phyloP scores from a whole-genome alignment of 2,797 vertebrate species.

The Mus caroli region DNA sequence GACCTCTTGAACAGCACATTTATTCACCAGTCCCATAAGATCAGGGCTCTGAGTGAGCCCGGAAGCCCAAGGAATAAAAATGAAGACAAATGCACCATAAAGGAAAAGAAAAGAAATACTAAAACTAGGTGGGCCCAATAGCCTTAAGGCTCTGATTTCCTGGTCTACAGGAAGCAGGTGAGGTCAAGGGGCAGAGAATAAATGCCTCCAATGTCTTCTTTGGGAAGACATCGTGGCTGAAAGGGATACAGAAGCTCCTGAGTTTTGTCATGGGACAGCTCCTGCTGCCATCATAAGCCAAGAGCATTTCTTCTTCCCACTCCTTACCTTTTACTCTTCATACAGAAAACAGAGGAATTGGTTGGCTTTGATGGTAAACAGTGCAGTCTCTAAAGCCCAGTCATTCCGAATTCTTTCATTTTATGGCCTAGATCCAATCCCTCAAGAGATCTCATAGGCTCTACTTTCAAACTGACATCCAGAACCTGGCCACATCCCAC shows the following conservation, averaged over 20 bases:
- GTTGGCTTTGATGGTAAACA: background rate
- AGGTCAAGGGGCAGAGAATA: background rate
- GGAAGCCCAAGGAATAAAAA: constrained; percentile 19
- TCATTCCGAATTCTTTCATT: background rate
- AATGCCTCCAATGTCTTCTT: background rate
- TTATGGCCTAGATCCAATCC: background rate
- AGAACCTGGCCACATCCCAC: background rate
- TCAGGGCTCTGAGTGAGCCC: background rate
- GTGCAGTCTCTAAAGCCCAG: background rate
- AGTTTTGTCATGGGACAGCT: background rate
- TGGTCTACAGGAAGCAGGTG: background rate
- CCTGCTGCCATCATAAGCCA: background rate
- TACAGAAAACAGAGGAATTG: background rate
- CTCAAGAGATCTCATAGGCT: background rate
- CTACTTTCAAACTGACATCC: background rate
- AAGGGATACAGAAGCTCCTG: background rate
- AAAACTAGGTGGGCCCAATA: background rate
- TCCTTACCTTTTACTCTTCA: background rate
- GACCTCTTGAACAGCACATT: background rate
- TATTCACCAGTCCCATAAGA: constrained; percentile 17
- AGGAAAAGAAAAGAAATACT: constrained; percentile 3
- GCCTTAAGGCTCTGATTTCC: background rate
- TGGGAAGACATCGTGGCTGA: background rate
- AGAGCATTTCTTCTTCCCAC: background rate
- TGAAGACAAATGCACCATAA: background rate